A percentile compares a stretch with the other conserved stretches of the same genome.
These are phyloP conservation scores for Melanchra persicariae DNA, from an alignment of 2,888 invertebrate genomes.

Conservation along the genomic window DNA sequence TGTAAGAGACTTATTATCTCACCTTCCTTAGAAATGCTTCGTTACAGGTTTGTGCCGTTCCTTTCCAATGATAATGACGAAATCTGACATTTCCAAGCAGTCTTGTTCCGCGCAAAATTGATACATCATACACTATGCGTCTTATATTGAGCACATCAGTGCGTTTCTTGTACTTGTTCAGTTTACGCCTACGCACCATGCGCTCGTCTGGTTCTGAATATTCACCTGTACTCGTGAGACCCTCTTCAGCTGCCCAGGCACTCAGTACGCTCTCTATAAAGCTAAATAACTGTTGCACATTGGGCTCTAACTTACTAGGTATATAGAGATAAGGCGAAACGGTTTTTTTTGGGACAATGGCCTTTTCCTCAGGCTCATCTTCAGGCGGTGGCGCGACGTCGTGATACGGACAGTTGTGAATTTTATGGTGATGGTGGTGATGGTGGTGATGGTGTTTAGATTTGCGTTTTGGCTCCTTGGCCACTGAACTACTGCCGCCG, in stretches of 20 bases:
- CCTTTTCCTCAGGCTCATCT: constrained; percentile 82
- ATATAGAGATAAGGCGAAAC: constrained; percentile 89
- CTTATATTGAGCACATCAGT: constrained; percentile 93
- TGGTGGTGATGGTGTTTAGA: constrained; percentile 84
- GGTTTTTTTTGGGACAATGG: constrained; percentile 84
- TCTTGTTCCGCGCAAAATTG: constrained; percentile 92
- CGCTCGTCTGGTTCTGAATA: constrained; percentile 94
- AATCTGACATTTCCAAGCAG: constrained; percentile 93
- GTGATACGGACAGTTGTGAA: constrained; percentile 87
- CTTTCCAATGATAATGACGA: constrained; percentile 96
- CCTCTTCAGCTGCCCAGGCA: constrained; percentile 94
- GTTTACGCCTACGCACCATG: constrained; percentile 91
- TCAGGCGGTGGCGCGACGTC: constrained; percentile 82
- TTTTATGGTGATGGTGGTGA: constrained; percentile 85
- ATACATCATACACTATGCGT: constrained; percentile 93
- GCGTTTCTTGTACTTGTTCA: constrained; percentile 92
- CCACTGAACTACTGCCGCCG: constrained; percentile 73
- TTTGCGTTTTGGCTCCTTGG: constrained; percentile 82
- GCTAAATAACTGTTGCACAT: constrained; percentile 95
- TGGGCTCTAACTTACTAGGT: constrained; percentile 92
- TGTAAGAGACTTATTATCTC: constrained; percentile 70
- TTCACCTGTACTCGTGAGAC: constrained; percentile 93
- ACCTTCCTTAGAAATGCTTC: constrained; percentile 97
- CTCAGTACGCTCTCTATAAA: constrained; percentile 95
- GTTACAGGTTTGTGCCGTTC: constrained; percentile 96